These are phyloP conservation scores for Pycnonotus jocosus DNA, from an alignment of 2,113 vertebrate genomes.

Conservation along the genomic window DNA sequence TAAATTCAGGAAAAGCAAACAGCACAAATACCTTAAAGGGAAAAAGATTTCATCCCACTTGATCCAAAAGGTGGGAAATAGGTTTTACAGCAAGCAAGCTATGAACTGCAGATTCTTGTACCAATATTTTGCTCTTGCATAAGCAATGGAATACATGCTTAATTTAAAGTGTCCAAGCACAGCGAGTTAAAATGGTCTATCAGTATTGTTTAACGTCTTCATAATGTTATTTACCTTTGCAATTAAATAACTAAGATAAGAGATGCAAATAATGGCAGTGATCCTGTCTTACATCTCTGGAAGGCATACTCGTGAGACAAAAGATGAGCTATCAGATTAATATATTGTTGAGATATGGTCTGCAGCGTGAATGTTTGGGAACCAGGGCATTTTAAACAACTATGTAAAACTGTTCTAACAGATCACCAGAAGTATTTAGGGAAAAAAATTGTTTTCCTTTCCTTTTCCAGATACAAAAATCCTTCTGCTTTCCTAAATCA, in stretches of 20 bases:
- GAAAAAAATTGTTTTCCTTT: not conserved
- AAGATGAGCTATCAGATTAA: not conserved
- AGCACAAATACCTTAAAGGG: not conserved
- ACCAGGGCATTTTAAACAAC: not conserved
- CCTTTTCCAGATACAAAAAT: not conserved
- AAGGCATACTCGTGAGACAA: not conserved
- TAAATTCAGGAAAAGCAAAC: not conserved
- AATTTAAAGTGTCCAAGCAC: not conserved
- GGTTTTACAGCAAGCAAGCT: not conserved
- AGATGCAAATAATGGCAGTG: not conserved
- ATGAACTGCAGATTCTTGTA: not conserved
- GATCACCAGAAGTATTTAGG: not conserved
- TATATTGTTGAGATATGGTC: not conserved
- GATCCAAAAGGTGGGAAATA: not conserved
- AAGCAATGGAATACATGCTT: not conserved
- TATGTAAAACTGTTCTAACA: not conserved
- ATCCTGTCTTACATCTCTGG: not conserved
- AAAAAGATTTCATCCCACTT: not conserved
- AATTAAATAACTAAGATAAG: slow-evolving; percentile 24
- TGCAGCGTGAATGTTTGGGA: not conserved
- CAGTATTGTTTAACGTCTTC: not conserved
- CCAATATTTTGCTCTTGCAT: not conserved
- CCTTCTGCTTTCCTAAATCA: not conserved
- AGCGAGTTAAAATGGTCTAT: not conserved
- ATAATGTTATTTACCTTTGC: slow-evolving; percentile 15